A percentile compares a stretch with the other conserved stretches of the same genome.
Evolutionary conservation across 2,797 vertebrate species (phyloP).

Genomic region (Rhinoraja longicauda): DNA sequence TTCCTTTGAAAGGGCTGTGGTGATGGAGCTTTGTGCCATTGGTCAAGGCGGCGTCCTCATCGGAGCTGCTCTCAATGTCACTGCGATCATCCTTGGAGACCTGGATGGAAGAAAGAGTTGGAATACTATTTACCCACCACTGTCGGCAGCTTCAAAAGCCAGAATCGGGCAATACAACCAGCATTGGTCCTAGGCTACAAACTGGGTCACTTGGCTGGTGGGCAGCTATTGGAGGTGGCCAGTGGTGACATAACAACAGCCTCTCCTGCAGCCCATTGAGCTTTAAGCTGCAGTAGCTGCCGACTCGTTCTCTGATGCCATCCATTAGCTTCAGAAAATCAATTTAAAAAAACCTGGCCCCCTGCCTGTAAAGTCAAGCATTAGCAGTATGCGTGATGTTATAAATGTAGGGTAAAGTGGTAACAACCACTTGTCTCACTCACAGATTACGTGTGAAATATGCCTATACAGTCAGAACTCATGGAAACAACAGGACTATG

Average conservation of each 20-base stretch:
- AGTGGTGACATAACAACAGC: background rate
- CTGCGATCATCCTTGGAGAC: slow-evolving; percentile 91
- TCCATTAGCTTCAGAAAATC: background rate
- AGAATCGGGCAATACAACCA: slow-evolving; percentile 31
- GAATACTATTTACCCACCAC: background rate
- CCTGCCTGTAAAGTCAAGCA: background rate
- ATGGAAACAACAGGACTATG: background rate
- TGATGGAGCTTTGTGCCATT: slow-evolving; percentile 54
- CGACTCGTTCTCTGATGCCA: background rate
- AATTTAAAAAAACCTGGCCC: background rate
- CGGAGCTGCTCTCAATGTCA: slow-evolving; percentile 93
- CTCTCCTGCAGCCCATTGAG: background rate
- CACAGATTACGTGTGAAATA: background rate
- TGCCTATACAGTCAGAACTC: background rate
- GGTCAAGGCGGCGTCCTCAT: slow-evolving; percentile 66
- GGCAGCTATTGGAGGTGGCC: background rate
- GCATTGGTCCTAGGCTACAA: background rate
- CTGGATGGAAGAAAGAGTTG: slow-evolving; percentile 51
- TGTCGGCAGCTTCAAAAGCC: background rate
- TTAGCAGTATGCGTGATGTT: background rate
- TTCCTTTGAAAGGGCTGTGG: slow-evolving; percentile 61
- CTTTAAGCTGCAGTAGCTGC: background rate
- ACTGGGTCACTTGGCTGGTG: background rate
- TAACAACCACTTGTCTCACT: background rate
- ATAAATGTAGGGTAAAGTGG: background rate